Evolutionary conservation across 2,797 vertebrate species (phyloP), one percentile per base, ranked within the genome.

Genomic region (Protosalanx chinensis): DNA sequence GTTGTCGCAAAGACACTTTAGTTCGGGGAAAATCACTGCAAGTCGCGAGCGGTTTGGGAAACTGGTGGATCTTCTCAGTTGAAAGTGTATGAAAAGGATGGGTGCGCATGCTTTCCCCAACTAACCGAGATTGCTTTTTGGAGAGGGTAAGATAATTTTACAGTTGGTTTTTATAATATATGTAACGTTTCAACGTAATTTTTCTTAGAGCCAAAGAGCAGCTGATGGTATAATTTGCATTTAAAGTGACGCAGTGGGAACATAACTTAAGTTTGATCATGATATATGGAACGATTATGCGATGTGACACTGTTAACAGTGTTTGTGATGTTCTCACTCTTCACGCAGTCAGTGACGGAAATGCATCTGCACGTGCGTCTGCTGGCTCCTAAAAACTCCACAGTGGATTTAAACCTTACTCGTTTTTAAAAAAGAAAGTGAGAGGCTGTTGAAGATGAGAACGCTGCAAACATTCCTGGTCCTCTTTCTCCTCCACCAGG

Each of bases 401-500:
- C 85, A 78, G 85, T 86, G 89, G 88, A 88, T 86, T 89, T 90
- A 86, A 82, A 72, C 81, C 69, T 76, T 65, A 82, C 79, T 77
- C 85, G 67, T 82, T 80, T 74, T 72, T 64, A 91, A 82, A 88
- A 88, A 87, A n/a, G n/a, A 71, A 76, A 56, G 75, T 71, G 71
- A 83, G 64, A 82, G 85, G 81, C 81, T 68, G 62, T 30, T 68
- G 78, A 92, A 86, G 86, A 93, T 93, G 92, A 89, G 84, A 76
- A 80, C 85, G 61, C 82, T 89, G 77, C 87, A 85, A 74, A 86
- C 87, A 56, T 29, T 91, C 63, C 69, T 91, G 79, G 70, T 91
- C 30, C 70, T 91, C 16, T 74, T 84, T 67, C 81, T 91, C 81
- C 85, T 93, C 85, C 86, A 91, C 76, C 90, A 91, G 91, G 92